Evolutionary conservation across 2,797 vertebrate species (phyloP).

Genomic region (Poeciliopsis paucimaculata): DNA sequence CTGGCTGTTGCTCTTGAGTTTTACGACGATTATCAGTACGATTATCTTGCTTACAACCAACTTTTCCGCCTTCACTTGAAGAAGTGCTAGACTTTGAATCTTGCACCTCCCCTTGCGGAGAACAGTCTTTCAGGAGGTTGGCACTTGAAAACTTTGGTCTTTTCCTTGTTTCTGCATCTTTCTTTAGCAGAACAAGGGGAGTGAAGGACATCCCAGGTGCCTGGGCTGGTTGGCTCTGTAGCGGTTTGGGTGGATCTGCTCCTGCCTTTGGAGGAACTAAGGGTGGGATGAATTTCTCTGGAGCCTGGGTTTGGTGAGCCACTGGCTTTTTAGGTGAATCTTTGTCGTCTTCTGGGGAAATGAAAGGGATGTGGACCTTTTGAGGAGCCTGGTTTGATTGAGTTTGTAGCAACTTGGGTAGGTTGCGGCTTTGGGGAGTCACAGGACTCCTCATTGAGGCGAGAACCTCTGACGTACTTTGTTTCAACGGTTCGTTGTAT

Average conservation of each 20-base stretch:
- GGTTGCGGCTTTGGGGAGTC: constrained; percentile 21
- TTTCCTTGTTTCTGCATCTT: constrained; percentile 46
- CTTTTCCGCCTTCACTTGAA: not conserved
- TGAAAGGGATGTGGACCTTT: constrained; percentile 23
- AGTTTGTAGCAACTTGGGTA: not conserved
- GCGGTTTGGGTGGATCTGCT: constrained; percentile 17
- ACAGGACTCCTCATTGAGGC: constrained; percentile 16
- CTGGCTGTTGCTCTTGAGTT: not conserved
- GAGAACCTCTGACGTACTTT: not conserved
- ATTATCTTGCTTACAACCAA: not conserved
- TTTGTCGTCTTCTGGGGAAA: constrained; percentile 44
- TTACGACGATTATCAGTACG: not conserved
- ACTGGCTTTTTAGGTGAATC: not conserved
- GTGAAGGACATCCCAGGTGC: not conserved
- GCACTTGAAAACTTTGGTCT: constrained; percentile 15
- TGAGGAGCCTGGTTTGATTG: constrained; percentile 5
- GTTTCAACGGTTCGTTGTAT: constrained; percentile 7
- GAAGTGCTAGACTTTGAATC: not conserved
- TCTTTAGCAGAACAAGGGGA: constrained; percentile 46
- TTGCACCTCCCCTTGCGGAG: constrained; percentile 30
- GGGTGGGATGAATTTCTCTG: not conserved
- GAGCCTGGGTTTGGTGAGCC: not conserved
- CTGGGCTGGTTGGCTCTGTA: constrained; percentile 3
- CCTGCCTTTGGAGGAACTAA: not conserved
- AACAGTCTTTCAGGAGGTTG: constrained; percentile 28